Base-by-base conservation (phyloP, 2,888 invertebrate genomes). In the Mylabris sibirica region DNA sequence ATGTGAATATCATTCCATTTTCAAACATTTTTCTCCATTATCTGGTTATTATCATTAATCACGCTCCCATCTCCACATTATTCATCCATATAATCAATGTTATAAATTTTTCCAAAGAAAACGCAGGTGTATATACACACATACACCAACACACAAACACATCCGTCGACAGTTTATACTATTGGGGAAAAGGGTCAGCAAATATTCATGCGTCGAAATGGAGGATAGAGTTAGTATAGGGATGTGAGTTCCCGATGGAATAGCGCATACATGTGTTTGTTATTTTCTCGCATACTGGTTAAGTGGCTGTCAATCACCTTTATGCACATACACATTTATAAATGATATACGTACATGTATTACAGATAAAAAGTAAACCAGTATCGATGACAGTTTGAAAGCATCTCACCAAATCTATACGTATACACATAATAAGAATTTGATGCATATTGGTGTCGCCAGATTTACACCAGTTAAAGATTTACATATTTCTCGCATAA, bases 251-350 rank as follows among this genome's bases (percentile, higher is more conserved):
- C 62, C 67, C 65, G 57, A n/a, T 44, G 59, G 66, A 66, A 70
- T 65, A 60, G 67, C 5, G 30, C 30, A 30, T 30, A 30, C 62
- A 65, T 67, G 60, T 72, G 73, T 72, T 70, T 72, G 75, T 71
- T 71, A 74, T 75, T 75, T n/a, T 73, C 72, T 73, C 72, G 72
- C 73, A 64, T 30, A 66, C 72, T 73, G 65, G 72, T 75, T 77
- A 78, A 78, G 78, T 78, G 78, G 75, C 72, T 78, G 78, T 78
- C 78, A 78, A 77, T 78, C 78, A 78, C 44, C 6, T 44, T 4
- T 44, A n/a, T 12, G 14, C 12, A 38, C 4, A 38, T 4, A 44
- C 17, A 17, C 44, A 44, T 30, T 30, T 30, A 30, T n/a, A 17
- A 17, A n/a, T 5, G 17, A 14, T 5, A 14, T 41, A 44, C 17